Base-by-base conservation (phyloP, 2,797 vertebrate genomes). In the Melanotaenia trifasciata region DNA sequence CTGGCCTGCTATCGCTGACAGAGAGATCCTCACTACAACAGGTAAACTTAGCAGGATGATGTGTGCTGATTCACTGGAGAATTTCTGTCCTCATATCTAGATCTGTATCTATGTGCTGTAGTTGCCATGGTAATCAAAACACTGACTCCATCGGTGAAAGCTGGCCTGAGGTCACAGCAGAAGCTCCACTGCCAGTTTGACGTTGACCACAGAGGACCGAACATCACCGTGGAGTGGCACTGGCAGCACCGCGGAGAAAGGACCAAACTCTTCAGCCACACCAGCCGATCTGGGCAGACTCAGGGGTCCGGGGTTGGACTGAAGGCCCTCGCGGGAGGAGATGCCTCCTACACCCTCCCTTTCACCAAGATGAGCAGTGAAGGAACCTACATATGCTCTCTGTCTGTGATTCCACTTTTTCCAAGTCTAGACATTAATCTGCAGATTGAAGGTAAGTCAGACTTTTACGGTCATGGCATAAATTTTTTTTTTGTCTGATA, bases 171-270 rank as follows among this genome's bases (percentile, higher is more conserved):
- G 14, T 85, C 80, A 13, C 76, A 93, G 13, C 83, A 85, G 16
- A 88, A 80, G 11, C 89, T 96, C 58, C 86, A 93, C 81, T 96
- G 95, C 59, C 90, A 92, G 84, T 95, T 94, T 69, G 72, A 70
- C 0, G 13, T 95, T 1, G 94, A 94, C 67, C 96, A 93, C 76
- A 90, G 82, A 54, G 70, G 3, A 0, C 75, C 93, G 0, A 76
- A 87, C 1, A 1, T 85, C 43, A 87, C 72, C 0, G 60, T 92
- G 58, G 89, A 87, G 58, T 94, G 96, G 95, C 28, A 60, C 1
- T 22, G 67, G 32, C 91, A 87, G 2, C 53, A 43, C 1, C 88
- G 72, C 0, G 90, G 94, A 3, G 92, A 91, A 6, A 86, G 61
- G 26, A 62, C 0, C 0, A 79, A 14, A 30, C 74, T 95, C 5